A percentile compares a stretch with the other conserved stretches of the same genome.
Conservation (phyloP, 2,113 vertebrate genomes). For the Eclectus roratus region DNA sequence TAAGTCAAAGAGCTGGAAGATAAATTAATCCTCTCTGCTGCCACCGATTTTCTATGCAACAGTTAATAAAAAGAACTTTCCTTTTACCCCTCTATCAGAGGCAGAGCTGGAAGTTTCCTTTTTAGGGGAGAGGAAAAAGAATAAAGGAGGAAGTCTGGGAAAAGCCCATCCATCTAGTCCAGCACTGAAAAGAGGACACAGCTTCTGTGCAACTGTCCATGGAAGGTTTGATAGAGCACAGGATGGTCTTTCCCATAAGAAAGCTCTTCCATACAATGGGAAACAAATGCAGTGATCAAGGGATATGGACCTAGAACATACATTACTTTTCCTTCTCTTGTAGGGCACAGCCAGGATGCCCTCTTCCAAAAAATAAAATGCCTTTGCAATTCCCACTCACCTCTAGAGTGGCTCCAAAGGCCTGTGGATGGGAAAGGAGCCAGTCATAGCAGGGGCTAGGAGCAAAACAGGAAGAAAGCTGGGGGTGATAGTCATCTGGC, state of each 20-base stretch:
- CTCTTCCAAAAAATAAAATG: fast-evolving
- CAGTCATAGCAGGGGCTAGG: background rate
- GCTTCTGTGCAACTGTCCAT: background rate
- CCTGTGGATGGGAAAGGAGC: background rate
- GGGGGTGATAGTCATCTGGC: no score
- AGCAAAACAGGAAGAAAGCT: background rate
- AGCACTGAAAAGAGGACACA: background rate
- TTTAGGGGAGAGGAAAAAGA: background rate
- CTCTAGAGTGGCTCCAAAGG: background rate
- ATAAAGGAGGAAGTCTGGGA: background rate
- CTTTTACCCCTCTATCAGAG: background rate
- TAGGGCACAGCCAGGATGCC: background rate
- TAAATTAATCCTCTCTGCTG: background rate
- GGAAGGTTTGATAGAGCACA: background rate
- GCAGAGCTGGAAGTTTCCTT: background rate
- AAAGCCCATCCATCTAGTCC: background rate
- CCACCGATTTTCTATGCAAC: background rate
- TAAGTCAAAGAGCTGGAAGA: background rate
- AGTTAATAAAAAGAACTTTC: background rate
- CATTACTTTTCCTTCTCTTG: background rate
- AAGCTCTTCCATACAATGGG: background rate
- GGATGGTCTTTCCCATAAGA: background rate
- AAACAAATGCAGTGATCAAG: background rate
- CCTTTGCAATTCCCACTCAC: background rate
- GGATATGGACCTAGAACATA: background rate